These are phyloP conservation scores for Malurus elegans DNA, from an alignment of 2,113 vertebrate genomes.

Conservation along the genomic window DNA sequence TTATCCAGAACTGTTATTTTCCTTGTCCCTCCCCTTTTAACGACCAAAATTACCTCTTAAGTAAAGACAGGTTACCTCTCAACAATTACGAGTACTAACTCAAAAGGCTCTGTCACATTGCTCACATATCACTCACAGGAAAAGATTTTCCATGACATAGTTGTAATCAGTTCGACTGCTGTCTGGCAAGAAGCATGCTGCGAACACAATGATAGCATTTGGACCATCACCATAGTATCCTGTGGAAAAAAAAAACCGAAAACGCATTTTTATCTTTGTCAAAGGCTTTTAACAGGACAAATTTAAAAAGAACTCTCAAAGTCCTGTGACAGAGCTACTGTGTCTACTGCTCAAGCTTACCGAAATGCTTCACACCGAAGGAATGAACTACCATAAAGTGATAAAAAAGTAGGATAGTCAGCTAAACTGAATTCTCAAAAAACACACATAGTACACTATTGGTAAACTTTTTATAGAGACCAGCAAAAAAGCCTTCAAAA, in stretches of 20 bases:
- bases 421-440: neutral
- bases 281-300: constrained; percentile 24
- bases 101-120: constrained; percentile 9
- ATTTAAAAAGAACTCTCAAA: neutral
- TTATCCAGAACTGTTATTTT: neutral
- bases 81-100: constrained; percentile 10
- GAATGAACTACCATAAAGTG: neutral
- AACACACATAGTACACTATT: neutral
- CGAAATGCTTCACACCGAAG: neutral
- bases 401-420: neutral
- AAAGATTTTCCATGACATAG: constrained; percentile 99
- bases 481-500: neutral
- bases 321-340: neutral
- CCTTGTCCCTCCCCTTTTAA: neutral
- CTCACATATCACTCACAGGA: constrained; percentile 85
- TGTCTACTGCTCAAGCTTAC: neutral
- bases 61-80: constrained; percentile 21
- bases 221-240: constrained; percentile 94
- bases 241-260: constrained; percentile 74
- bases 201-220: constrained; percentile 98
- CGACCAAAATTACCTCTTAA: neutral
- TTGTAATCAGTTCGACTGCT: constrained; percentile 91
- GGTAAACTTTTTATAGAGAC: neutral
- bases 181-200: constrained; percentile 95
- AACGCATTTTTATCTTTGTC: constrained; percentile 53